Evolutionary conservation across 2,888 invertebrate genomes (phyloP).

Genomic region (Tridacna gigas): DNA sequence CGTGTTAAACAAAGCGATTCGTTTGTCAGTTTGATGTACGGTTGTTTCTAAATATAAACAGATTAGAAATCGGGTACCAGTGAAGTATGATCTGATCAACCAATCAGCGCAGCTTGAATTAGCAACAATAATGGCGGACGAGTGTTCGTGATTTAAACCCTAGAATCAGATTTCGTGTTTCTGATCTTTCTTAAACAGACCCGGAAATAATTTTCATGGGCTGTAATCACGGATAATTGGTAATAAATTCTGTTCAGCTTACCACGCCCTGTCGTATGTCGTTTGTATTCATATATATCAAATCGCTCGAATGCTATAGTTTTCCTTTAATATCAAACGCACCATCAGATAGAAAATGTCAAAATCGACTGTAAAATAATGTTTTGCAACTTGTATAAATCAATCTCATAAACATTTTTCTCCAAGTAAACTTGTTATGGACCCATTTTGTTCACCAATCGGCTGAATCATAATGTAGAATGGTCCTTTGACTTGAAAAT

Average conservation of each 20-base stretch:
- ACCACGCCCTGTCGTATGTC: not conserved
- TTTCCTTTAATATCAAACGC: too few relatives aligned
- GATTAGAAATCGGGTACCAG: not conserved
- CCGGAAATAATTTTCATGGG: slow-evolving; percentile 5
- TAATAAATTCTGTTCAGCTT: not conserved
- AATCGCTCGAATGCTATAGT: not conserved
- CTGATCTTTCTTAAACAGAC: not conserved
- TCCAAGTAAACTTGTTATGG: too few relatives aligned
- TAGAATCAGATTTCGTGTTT: slow-evolving; percentile 1
- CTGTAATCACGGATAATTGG: not conserved
- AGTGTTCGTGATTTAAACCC: not conserved
- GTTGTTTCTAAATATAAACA: not conserved
- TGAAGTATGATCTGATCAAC: not conserved
- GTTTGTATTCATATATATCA: slow-evolving; percentile 1
- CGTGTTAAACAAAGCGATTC: not conserved
- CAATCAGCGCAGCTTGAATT: not conserved
- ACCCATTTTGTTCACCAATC: too few relatives aligned
- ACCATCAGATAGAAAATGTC: too few relatives aligned
- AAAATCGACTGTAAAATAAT: too few relatives aligned
- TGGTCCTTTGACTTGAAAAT: too few relatives aligned
- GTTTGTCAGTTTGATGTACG: not conserved
- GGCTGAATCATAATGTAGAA: too few relatives aligned
- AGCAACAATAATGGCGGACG: not conserved
- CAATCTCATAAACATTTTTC: too few relatives aligned
- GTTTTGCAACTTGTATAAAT: too few relatives aligned